Base-by-base conservation (phyloP, 2,888 invertebrate genomes). In the Hylaea fasciaria region DNA sequence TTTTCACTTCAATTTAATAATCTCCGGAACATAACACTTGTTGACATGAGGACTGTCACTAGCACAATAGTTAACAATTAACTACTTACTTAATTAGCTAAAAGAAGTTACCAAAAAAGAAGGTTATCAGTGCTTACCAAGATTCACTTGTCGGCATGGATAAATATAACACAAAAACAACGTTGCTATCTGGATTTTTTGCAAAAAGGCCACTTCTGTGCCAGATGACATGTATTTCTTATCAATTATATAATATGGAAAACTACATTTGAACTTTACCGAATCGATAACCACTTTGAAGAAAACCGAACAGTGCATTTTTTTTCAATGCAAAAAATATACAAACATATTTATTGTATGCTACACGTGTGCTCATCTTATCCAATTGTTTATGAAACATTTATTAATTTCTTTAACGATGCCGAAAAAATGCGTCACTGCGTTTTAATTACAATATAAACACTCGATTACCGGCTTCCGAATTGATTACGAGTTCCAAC, bases 401-500 rank as follows among this genome's bases (percentile, higher is more conserved):
- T 39, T n/a, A 12, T 40, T 40, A 8, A 40, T 13, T 14, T 14
- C 40, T 13, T 12, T 12, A 8, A 13, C 13, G 14, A 39, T 2
- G n/a, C 12, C 12, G 12, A 39, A 37, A 37, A 37, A 46, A 46
- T 9, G 2, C 2, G 13, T 17, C 35, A 16, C 5, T 35, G 17
- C 29, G 32, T 35, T 40, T 39, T 39, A 49, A 22, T 39, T 49
- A 43, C 43, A 35, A 13, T 32, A 14, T 47, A 17, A 50, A 32
- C 13, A 50, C 32, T 17, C 14, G 13, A 46, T 57, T 51, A 35
- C 7, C 11, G 40, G 40, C 47, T 53, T 50, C 54, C 40, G 39
- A 59, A 53, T 44, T 47, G 35, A 57, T 46, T 57, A 56, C 11
- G 32, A 5, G 13, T 58, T 37, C 9, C 48, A 45, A 44, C 29